Base-by-base conservation (phyloP, 2,888 invertebrate species). In the Trachelus stipa region DNA sequence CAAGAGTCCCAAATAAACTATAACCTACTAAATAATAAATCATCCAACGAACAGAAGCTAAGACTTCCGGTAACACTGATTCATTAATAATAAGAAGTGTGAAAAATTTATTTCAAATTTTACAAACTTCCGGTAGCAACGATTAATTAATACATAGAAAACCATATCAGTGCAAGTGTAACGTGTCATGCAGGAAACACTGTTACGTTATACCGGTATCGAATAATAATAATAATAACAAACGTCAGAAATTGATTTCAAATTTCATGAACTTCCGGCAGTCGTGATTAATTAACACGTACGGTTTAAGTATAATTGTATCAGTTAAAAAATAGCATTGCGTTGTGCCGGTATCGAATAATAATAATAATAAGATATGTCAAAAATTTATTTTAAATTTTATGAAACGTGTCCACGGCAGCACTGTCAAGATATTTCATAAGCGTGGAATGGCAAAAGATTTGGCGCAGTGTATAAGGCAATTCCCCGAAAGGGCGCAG, bases 401-500 rank as follows among this genome's bases (percentile, higher is more conserved):
- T 12, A 37, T 37, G 23, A 23, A 23, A 56, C 40, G 40, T 2
- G 23, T 23, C 23, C 23, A 23, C 40, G 56, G 23, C 56, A 23
- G 23, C 9, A 23, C 56, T 23, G 56, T 6, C 56, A 23, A 23
- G 56, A 56, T 23, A 56, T 56, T 56, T 56, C 56, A 56, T 23
- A 56, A 56, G 56, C 56, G 23, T 56, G 56, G 15, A 56, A 56
- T 9, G 56, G 56, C 56, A 23, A 15, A 56, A 56, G 56, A 56
- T 56, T 56, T 56, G 15, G 56, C 56, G 56, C 56, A 56, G 56
- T 9, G 56, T 23, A 23, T 23, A 56, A 56, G 56, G 31, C 23
- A 73, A 71, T 71, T 71, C 71, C 31, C 15, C 71, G 71, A 71
- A 71, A 71, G 71, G 12, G 34, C 71, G 31, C 71, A 56, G 56